Evolutionary conservation across 2,113 vertebrate species (phyloP).

Genomic region (Ctenomys sociabilis): DNA sequence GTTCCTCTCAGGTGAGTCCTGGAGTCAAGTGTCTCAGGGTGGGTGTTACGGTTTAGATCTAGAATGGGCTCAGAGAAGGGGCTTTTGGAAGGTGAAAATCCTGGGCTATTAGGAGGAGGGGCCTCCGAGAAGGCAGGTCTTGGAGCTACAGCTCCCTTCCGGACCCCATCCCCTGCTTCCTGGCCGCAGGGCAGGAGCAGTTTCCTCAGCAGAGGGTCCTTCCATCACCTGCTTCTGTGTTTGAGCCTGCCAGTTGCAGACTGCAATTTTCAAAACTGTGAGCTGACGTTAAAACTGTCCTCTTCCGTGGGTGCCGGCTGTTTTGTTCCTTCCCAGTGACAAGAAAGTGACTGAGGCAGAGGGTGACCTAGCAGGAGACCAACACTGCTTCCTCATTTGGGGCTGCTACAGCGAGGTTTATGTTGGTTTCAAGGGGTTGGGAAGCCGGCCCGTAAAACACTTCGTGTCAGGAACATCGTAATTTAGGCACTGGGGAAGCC

Average conservation of each 20-base stretch:
- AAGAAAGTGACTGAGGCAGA: not conserved
- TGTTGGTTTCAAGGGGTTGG: not conserved
- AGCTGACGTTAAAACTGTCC: not conserved
- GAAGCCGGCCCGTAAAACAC: not conserved
- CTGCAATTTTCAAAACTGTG: not conserved
- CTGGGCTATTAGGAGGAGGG: not conserved
- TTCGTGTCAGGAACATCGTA: not conserved
- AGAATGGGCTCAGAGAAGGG: not conserved
- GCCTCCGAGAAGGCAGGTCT: not conserved
- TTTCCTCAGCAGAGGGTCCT: not conserved
- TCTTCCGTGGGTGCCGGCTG: not conserved
- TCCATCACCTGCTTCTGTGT: not conserved
- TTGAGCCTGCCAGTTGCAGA: not conserved
- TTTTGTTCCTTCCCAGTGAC: not conserved
- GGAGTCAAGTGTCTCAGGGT: not conserved
- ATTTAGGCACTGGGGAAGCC: not conserved
- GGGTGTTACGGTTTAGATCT: not conserved
- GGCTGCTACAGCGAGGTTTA: not conserved
- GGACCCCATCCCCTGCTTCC: not conserved
- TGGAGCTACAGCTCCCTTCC: not conserved
- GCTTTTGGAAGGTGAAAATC: not conserved
- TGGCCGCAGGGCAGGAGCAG: not conserved
- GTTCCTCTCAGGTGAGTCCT: not conserved
- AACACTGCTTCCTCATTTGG: not conserved
- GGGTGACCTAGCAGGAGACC: not conserved